Conservation (phyloP, 1,140 invertebrate species). For the Drosophila pseudoananassae region DNA sequence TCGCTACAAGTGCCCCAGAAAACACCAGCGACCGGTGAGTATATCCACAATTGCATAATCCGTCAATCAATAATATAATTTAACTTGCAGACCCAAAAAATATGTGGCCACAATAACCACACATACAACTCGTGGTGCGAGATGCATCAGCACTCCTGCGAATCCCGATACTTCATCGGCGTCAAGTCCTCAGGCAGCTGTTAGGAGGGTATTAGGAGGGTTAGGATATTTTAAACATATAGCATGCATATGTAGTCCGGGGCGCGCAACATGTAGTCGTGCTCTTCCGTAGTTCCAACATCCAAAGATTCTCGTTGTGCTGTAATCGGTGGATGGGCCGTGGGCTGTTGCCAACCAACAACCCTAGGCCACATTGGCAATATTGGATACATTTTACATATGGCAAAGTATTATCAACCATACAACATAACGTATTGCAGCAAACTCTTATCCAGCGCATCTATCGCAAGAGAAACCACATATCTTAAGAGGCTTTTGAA, state of each 20-base stretch:
- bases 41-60: not conserved
- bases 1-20: conserved; percentile 84
- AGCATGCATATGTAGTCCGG: conserved; percentile 27
- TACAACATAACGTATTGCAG: conserved; percentile 48
- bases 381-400: conserved; percentile 49
- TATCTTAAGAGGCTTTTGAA: conserved; percentile 82
- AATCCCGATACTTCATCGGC: conserved; percentile 91
- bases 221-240: conserved; percentile 31
- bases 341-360: conserved; percentile 22
- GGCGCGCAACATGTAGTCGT: conserved; percentile 25
- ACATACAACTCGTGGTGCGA: conserved; percentile 95
- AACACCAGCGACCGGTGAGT: conserved; percentile 70
- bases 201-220: conserved; percentile 42
- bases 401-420: conserved; percentile 64
- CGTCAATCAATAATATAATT: conserved; percentile 14
- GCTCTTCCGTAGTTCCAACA: conserved; percentile 59
- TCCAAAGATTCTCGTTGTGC: conserved; percentile 79
- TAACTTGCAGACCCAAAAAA: conserved; percentile 58
- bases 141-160: conserved; percentile 93
- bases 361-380: conserved; percentile 30
- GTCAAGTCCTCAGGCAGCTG: conserved; percentile 88
- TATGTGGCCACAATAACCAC: conserved; percentile 93
- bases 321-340: conserved; percentile 50
- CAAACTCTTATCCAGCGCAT: conserved; percentile 55
- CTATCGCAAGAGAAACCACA: conserved; percentile 66